A percentile compares a stretch with the other conserved stretches of the same genome.
Evolutionary conservation across 1,140 invertebrate genomes (phyloP).

Genomic region (Artemia franciscana): DNA sequence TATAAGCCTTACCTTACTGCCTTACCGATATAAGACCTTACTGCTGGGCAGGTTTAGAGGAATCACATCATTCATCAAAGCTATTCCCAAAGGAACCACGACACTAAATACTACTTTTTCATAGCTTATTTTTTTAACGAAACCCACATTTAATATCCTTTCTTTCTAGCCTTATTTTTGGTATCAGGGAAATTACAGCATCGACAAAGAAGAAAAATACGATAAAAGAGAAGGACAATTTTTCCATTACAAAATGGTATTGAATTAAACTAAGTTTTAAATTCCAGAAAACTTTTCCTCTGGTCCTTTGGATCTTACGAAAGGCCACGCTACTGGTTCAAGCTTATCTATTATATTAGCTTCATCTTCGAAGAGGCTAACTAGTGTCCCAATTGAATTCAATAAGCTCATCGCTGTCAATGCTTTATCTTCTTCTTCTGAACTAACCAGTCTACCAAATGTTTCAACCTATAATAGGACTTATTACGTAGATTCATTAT

Average conservation of each 20-base stretch:
- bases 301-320: slow-evolving; percentile 42
- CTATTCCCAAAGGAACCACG: too few species aligned
- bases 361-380: slow-evolving; percentile 82
- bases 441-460: slow-evolving; percentile 61
- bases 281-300: slow-evolving; percentile 31
- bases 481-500: not conserved
- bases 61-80: too few species aligned
- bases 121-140: too few species aligned
- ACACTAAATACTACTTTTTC: too few species aligned
- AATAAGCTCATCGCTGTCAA: slow-evolving; percentile 90
- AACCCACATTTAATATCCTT: too few species aligned
- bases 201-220: too few species aligned
- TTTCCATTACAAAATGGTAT: slow-evolving; percentile 52
- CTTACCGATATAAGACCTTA: too few species aligned
- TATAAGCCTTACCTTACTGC: too few species aligned
- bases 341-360: slow-evolving; percentile 64
- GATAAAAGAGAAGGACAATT: too few species aligned
- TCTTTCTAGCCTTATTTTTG: too few species aligned
- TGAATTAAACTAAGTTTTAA: slow-evolving; percentile 50
- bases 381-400: slow-evolving; percentile 84
- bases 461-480: slow-evolving; percentile 40
- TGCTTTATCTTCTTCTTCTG: slow-evolving; percentile 81
- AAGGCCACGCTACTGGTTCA: slow-evolving; percentile 78
- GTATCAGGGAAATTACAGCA: too few species aligned
- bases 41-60: too few species aligned